Conservation (phyloP, 1,140 invertebrate species). For the Rhyzopertha dominica region DNA sequence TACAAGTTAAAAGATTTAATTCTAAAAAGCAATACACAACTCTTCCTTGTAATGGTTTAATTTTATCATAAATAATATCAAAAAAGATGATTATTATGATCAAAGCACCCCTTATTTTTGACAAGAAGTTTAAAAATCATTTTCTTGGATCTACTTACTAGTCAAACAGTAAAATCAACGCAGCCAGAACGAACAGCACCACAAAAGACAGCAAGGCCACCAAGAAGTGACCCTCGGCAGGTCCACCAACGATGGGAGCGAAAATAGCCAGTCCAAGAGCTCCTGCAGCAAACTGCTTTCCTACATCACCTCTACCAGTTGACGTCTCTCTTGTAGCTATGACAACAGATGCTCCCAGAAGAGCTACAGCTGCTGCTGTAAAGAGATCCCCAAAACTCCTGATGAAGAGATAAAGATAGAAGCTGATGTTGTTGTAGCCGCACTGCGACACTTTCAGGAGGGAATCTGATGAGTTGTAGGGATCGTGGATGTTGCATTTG, state of each 20-base stretch:
- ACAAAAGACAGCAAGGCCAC: constrained; percentile 56
- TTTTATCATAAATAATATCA: no score
- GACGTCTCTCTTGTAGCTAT: constrained; percentile 75
- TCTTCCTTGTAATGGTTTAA: no score
- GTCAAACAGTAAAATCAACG: constrained; percentile 58
- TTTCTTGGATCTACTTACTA: constrained; percentile 44
- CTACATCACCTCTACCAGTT: constrained; percentile 70
- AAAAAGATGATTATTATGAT: no score
- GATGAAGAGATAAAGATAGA: constrained; percentile 66
- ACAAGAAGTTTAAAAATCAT: no score
- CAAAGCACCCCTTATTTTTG: neutral
- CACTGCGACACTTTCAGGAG: constrained; percentile 62
- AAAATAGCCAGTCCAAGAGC: constrained; percentile 67
- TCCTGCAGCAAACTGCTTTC: constrained; percentile 72
- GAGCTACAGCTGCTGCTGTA: constrained; percentile 61
- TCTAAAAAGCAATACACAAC: no score
- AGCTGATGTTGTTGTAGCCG: constrained; percentile 59
- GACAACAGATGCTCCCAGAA: constrained; percentile 71
- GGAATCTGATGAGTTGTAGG: constrained; percentile 58
- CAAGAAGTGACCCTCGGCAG: constrained; percentile 28
- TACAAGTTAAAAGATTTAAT: no score
- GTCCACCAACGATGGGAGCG: constrained; percentile 59
- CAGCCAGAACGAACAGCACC: constrained; percentile 57
- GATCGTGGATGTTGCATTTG: constrained; percentile 62
- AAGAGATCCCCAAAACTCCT: constrained; percentile 73